Conservation (phyloP, 2,113 vertebrate species). For the Himantopus leucocephalus region DNA sequence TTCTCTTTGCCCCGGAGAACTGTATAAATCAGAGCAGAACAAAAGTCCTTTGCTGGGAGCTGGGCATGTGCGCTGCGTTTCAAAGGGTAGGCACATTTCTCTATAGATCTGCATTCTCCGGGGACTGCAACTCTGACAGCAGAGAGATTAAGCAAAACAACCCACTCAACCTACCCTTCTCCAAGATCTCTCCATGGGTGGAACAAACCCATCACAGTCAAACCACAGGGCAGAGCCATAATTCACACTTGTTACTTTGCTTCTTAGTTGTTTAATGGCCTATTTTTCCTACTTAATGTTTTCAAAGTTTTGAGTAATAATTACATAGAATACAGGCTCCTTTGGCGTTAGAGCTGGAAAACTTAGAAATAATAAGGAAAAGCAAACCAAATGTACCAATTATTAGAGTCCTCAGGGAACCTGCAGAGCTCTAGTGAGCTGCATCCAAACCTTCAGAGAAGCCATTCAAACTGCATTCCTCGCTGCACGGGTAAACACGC, state of each 20-base stretch:
- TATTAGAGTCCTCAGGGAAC: background rate
- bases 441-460: background rate
- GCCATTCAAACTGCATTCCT: background rate
- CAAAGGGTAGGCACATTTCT: constrained; percentile 55
- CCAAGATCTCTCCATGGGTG: background rate
- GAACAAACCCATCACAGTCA: constrained; percentile 28
- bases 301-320: constrained; percentile 50
- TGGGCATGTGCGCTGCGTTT: constrained; percentile 37
- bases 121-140: constrained; percentile 40
- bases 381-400: constrained; percentile 14
- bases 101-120: background rate
- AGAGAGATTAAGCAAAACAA: constrained; percentile 53
- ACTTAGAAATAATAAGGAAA: constrained; percentile 29
- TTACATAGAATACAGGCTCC: constrained; percentile 14
- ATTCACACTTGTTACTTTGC: constrained; percentile 48
- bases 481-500: background rate
- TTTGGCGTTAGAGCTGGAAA: constrained; percentile 28
- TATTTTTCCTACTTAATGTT: constrained; percentile 34
- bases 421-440: constrained; percentile 12
- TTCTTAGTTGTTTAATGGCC: background rate
- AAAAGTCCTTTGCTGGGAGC: constrained; percentile 58
- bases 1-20: constrained; percentile 31
- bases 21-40: constrained; percentile 55
- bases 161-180: constrained; percentile 28
- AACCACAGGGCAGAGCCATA: constrained; percentile 31